phyloP scores from a whole-genome alignment of 1,140 invertebrate genomes.

The Cydia splendana region DNA sequence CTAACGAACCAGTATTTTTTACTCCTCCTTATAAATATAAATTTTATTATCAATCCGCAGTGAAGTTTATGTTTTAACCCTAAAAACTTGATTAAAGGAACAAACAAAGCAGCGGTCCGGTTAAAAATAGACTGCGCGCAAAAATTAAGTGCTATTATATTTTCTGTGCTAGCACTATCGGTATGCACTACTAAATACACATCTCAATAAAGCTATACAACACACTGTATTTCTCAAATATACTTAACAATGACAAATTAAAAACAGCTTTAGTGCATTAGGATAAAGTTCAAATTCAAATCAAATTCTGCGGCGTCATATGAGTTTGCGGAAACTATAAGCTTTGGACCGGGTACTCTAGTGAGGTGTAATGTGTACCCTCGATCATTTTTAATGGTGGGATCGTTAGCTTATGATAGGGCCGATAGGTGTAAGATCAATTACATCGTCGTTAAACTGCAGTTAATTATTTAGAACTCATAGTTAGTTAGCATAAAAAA shows the following conservation, averaged over 20 bases:
- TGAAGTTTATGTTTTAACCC: neutral
- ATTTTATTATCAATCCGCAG: too few species aligned
- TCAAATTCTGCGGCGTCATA: neutral
- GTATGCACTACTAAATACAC: too few species aligned
- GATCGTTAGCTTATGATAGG: neutral
- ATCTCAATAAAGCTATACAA: too few species aligned
- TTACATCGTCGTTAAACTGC: neutral
- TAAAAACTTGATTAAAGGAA: constrained; percentile 5
- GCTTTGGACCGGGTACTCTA: neutral
- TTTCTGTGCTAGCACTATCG: neutral
- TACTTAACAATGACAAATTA: neutral
- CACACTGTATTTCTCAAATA: neutral
- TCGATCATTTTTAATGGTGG: neutral
- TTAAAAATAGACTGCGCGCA: constrained; percentile 1
- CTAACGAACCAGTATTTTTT: too few species aligned
- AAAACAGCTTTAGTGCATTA: neutral
- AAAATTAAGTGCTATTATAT: neutral
- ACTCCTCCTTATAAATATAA: neutral
- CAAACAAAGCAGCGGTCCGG: neutral
- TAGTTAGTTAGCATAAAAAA: too few species aligned
- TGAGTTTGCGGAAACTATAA: neutral
- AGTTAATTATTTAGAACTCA: neutral
- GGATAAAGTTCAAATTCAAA: neutral
- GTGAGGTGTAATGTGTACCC: neutral
- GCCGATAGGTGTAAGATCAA: neutral